Base-by-base conservation (phyloP, 2,888 invertebrate species). In the Drosophila birchii region DNA sequence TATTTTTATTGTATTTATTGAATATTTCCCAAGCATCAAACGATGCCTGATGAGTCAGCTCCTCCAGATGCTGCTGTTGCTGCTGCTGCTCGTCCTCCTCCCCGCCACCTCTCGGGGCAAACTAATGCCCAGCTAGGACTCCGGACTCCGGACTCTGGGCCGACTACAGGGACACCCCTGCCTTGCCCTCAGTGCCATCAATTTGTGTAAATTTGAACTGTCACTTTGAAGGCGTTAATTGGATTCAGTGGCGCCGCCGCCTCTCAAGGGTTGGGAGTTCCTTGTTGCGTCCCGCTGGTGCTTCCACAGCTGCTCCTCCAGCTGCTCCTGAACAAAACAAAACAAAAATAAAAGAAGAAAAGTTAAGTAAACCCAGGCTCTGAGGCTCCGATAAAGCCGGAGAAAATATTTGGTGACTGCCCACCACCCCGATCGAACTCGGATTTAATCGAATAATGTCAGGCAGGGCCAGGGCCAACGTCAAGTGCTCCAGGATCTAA, bases 141-240 rank as follows among this genome's bases (percentile, higher is more conserved):
- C 23, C 2, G 23, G 23, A n/a, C n/a, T n/a, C n/a, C n/a, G n/a
- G 14, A 14, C 53, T 6, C 54, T 32, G 38, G 60, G 29, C 38
- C 20, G 38, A 56, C 29, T 59, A 29, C 20, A 18, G 32, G 18
- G 36, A 34, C 44, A 26, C 26, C 26, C 56, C 60, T 18, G 34
- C 54, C 34, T 14, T 36, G 16, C 8, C 43, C 34, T 16, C 0
- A 2, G 53, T 53, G 64, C 54, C 85, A 64, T 87, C 89, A 84
- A 87, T 89, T 89, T 89, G 89, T 89, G 84, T 88, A 88, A 89
- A 85, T 89, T 85, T 85, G 89, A 89, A 82, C 88, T 89, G 85
- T 89, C 85, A 85, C 83, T 89, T 85, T 89, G 89, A 86, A 85
- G 81, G 88, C 89, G 90, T 89, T 88, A 89, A 88, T 88, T 88